Conservation (phyloP, 2,113 vertebrate species). For the Phyllopteryx taeniolatus region DNA sequence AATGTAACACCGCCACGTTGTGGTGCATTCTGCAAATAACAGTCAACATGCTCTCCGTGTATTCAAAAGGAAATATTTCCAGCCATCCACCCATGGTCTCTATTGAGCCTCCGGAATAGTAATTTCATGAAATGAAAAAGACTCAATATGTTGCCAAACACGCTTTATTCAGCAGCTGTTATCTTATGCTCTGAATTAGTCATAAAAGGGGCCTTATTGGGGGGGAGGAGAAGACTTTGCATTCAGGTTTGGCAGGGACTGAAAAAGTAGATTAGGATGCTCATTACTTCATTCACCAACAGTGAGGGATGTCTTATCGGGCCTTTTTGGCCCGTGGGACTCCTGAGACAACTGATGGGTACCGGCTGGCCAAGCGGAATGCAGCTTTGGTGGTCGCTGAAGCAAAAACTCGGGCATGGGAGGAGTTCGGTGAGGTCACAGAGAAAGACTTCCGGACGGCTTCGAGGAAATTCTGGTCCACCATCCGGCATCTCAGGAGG, state of each 20-base stretch:
- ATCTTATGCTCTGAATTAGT: slow-evolving; percentile 29
- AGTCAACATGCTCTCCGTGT: background rate
- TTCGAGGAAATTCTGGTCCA: too few relatives aligned
- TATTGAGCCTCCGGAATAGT: background rate
- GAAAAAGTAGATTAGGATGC: slow-evolving; percentile 48
- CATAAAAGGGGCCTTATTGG: slow-evolving; percentile 32
- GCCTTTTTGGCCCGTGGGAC: too few relatives aligned
- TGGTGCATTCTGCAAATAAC: slow-evolving; percentile 12
- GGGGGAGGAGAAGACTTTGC: slow-evolving; percentile 19
- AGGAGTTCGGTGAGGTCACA: too few relatives aligned
- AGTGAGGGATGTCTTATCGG: too few relatives aligned
- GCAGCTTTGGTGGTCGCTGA: too few relatives aligned
- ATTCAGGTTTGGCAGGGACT: slow-evolving; percentile 45
- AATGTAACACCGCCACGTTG: slow-evolving; percentile 34
- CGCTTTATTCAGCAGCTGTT: slow-evolving; percentile 27
- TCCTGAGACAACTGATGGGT: too few relatives aligned
- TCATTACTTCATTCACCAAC: slow-evolving; percentile 36
- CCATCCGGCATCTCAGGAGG: too few relatives aligned
- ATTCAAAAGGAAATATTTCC: background rate
- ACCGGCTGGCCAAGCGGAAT: too few relatives aligned
- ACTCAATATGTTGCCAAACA: background rate
- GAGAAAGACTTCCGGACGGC: too few relatives aligned
- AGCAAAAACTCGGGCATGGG: too few relatives aligned
- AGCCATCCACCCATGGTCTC: background rate
- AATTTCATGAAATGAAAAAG: background rate